A percentile compares a stretch with the other conserved stretches of the same genome.
Evolutionary conservation across 2,888 invertebrate genomes (phyloP).

Genomic region (Caenorhabditis drosophilae): DNA sequence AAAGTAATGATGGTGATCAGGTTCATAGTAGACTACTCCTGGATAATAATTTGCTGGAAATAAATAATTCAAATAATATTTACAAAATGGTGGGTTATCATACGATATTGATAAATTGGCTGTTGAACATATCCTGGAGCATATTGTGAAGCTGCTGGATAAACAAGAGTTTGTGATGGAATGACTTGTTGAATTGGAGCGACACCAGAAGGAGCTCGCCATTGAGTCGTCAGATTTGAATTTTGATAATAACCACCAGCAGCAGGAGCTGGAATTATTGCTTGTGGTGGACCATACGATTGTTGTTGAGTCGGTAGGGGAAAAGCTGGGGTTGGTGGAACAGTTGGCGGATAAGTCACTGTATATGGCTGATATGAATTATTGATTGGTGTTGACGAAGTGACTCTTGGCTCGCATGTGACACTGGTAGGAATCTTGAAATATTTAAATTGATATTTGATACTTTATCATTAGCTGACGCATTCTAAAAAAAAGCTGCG

Average conservation of each 20-base stretch:
- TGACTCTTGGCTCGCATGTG: too few relatives aligned
- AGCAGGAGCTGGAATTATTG: too few relatives aligned
- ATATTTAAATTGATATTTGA: too few relatives aligned
- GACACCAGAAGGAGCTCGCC: too few relatives aligned
- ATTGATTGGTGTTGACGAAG: not conserved
- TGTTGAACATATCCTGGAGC: conserved; percentile 12
- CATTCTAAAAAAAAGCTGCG: too few relatives aligned
- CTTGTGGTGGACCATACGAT: not conserved
- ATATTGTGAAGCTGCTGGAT: not conserved
- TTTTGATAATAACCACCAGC: too few relatives aligned
- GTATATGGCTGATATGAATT: conserved; percentile 3
- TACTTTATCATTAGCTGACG: too few relatives aligned
- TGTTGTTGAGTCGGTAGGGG: not conserved
- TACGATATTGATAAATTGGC: conserved; percentile 22
- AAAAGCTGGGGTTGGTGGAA: not conserved
- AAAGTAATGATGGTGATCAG: conserved; percentile 18
- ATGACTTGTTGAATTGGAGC: not conserved
- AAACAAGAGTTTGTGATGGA: not conserved
- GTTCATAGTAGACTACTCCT: conserved; percentile 26
- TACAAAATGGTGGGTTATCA: conserved; percentile 2
- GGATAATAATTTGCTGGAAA: conserved; percentile 10
- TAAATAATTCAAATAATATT: conserved; percentile 2
- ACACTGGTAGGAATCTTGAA: too few relatives aligned
- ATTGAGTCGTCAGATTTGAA: too few relatives aligned
- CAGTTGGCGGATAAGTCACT: conserved; percentile 4